Conservation (phyloP, 2,113 vertebrate genomes). For the Petromus typicus region DNA sequence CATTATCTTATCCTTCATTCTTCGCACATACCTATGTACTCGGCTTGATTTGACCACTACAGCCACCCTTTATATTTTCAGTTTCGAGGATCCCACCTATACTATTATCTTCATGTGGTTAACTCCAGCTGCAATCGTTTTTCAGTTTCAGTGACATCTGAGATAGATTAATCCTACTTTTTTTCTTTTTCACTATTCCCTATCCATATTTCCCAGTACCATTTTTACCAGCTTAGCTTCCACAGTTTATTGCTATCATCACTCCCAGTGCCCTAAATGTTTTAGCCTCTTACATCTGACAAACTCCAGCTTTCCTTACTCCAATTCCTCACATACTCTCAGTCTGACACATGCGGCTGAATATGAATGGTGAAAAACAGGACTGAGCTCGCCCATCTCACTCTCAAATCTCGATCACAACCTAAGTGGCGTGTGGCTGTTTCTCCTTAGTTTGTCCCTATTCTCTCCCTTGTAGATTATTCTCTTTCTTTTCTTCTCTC, state of each 20-base stretch:
- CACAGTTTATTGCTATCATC: background rate
- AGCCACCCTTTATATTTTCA: background rate
- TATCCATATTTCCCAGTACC: background rate
- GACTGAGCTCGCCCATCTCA: background rate
- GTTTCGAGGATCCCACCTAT: background rate
- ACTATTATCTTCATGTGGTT: background rate
- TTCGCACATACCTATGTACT: background rate
- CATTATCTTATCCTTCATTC: background rate
- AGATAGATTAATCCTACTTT: background rate
- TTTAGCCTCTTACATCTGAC: background rate
- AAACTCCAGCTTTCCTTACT: background rate
- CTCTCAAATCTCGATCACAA: background rate
- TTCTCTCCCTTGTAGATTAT: background rate
- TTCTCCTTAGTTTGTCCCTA: background rate
- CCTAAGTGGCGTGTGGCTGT: background rate
- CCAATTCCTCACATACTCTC: background rate
- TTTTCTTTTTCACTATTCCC: background rate
- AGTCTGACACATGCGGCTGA: background rate
- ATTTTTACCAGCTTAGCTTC: background rate
- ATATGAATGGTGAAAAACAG: background rate
- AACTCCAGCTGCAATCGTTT: background rate
- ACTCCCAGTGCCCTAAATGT: background rate
- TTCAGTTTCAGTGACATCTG: background rate
- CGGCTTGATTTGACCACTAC: background rate
- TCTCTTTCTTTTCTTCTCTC: background rate